phyloP scores from a whole-genome alignment of 1,140 invertebrate genomes.

The Drosophila bipectinata region DNA sequence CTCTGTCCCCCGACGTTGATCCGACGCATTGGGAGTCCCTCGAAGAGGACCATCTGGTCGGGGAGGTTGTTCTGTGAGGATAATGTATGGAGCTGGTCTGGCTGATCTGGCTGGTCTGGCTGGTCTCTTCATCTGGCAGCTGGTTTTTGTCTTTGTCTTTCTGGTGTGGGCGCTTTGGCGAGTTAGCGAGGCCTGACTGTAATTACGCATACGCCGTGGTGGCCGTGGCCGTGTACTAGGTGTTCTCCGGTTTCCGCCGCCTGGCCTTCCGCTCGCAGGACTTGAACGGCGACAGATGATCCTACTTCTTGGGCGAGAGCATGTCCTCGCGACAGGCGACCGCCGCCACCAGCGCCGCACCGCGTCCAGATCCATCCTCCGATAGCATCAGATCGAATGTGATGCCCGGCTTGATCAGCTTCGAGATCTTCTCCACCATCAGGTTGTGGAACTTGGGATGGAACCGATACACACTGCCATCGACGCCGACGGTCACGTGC shows the following conservation, averaged over 20 bases:
- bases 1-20: not conserved
- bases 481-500: conserved; percentile 97
- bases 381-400: conserved; percentile 99
- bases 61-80: not conserved
- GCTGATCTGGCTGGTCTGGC: no score
- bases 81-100: no score
- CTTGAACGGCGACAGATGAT: no score
- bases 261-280: not conserved
- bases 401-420: conserved; percentile 88
- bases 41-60: no score
- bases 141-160: conserved; percentile 1
- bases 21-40: no score
- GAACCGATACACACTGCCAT: conserved; percentile 99
- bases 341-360: conserved; percentile 98
- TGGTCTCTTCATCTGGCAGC: not conserved
- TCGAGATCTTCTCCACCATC: conserved; percentile 96
- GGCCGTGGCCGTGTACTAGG: conserved; percentile 27
- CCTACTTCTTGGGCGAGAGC: conserved; percentile 53
- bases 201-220: conserved; percentile 40
- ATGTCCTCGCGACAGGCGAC: conserved; percentile 88
- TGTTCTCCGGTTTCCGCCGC: conserved; percentile 6
- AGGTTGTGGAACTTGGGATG: conserved; percentile 99
- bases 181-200: conserved; percentile 34
- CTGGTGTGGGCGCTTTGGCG: conserved; percentile 14
- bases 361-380: conserved; percentile 98